phyloP scores from a whole-genome alignment of 2,888 invertebrate genomes.

The Nasonia oneida region DNA sequence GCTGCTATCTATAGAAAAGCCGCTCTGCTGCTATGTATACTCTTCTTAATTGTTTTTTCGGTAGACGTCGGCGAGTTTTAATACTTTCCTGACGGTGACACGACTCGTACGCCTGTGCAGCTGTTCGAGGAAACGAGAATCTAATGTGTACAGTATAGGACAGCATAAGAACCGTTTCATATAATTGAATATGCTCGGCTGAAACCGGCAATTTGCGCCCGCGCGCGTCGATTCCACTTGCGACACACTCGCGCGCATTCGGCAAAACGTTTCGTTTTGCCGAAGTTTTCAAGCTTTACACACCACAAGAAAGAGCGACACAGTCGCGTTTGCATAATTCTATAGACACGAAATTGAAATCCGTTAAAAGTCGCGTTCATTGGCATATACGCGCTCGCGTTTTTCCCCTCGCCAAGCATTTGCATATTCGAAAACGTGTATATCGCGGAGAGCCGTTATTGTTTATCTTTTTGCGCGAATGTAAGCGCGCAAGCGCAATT shows the following conservation, averaged over 20 bases:
- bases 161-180: neutral
- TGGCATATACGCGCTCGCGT: conserved; percentile 9
- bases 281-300: neutral
- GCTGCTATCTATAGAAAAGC: neutral
- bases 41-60: neutral
- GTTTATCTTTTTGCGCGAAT: neutral
- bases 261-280: neutral
- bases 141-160: neutral
- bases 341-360: neutral
- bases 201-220: neutral
- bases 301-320: neutral
- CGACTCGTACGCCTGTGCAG: neutral
- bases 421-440: conserved; percentile 43
- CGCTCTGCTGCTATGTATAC: neutral
- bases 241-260: neutral
- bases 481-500: too few species aligned
- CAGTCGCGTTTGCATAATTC: neutral
- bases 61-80: neutral
- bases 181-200: neutral
- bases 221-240: neutral
- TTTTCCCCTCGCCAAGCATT: conserved; percentile 5
- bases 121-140: neutral
- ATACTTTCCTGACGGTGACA: neutral
- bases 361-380: conserved; percentile 19
- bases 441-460: neutral